Evolutionary conservation across 2,888 invertebrate genomes (phyloP), one percentile per base, ranked within the genome.

Genomic region (Coelopa pilipes): DNA sequence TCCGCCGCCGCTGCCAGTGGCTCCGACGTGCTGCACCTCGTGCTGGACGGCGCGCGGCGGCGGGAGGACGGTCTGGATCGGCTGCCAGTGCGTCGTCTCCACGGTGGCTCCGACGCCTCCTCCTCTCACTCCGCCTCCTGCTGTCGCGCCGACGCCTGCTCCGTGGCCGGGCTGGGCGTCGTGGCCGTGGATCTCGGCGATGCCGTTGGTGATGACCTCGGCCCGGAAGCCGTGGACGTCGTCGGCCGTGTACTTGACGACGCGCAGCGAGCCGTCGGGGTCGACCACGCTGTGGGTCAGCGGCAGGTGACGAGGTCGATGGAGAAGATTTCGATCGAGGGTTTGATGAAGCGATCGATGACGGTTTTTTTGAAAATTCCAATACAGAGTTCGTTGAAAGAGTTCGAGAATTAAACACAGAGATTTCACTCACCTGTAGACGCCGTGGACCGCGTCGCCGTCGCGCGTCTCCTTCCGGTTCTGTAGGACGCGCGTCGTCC

Each of bases 181-280:
- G 77, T 85, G 84, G 62, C 86, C 85, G 74, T 87, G 84, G 71
- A 82, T 34, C 19, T 72, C 73, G 13, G 81, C 79, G 47, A 86
- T 81, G 46, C 87, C 87, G 76, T 87, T 84, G 45, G 83, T 84
- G 72, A 85, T 84, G 34, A 88, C 86, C 80, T 87, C 83, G 19
- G 88, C 94, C 88, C 92, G 92, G 88, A 94, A 94, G 59, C 94
- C 94, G 81, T 92, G 92, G 80, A 90, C 89, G 70, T 92, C 90
- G 85, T 94, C 93, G 12, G 94, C 93, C 0, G 91, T 92, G 82
- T 94, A 94, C 80, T 91, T 90, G 60, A 94, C 94, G 67, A 92
- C 90, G 79, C 94, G 89, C 73, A 93, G 88, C 74, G 91, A 90
- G 78, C 94, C 94, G 84, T 94, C 93, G 57, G 94, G 92, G 84